Evolutionary conservation across 2,113 vertebrate species (phyloP).

Genomic region (Anhinga anhinga): DNA sequence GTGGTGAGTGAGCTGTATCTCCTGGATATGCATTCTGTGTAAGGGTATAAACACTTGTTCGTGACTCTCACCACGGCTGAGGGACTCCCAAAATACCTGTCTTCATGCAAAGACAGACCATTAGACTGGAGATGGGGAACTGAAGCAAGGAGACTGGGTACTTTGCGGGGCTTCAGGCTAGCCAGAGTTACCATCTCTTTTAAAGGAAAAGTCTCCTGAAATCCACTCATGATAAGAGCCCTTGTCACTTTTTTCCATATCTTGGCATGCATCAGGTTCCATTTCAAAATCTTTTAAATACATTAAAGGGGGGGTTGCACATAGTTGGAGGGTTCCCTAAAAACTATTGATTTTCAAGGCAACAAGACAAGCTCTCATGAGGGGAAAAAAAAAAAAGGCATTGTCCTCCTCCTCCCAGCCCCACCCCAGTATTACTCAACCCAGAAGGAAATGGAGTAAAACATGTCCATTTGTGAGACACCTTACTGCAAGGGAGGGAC

Average conservation of each 20-base stretch:
- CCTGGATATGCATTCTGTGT: neutral
- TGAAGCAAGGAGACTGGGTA: neutral
- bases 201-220: neutral
- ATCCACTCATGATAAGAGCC: neutral
- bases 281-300: neutral
- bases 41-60: neutral
- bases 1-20: neutral
- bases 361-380: neutral
- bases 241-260: neutral
- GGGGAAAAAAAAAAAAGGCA: neutral
- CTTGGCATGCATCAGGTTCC: neutral
- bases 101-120: neutral
- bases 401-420: neutral
- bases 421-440: conserved; percentile 7
- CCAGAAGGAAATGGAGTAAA: neutral
- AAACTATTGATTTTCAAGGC: neutral
- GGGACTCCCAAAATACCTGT: neutral
- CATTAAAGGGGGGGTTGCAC: neutral
- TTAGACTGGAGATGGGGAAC: neutral
- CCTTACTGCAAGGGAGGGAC: neutral
- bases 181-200: neutral
- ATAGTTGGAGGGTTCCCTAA: neutral
- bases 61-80: neutral
- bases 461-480: neutral
- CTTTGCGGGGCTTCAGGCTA: neutral